A percentile compares a stretch with the other conserved stretches of the same genome.
These are phyloP conservation scores for Eustalomyia histrio DNA, from an alignment of 2,888 invertebrate genomes.

Conservation along the genomic window DNA sequence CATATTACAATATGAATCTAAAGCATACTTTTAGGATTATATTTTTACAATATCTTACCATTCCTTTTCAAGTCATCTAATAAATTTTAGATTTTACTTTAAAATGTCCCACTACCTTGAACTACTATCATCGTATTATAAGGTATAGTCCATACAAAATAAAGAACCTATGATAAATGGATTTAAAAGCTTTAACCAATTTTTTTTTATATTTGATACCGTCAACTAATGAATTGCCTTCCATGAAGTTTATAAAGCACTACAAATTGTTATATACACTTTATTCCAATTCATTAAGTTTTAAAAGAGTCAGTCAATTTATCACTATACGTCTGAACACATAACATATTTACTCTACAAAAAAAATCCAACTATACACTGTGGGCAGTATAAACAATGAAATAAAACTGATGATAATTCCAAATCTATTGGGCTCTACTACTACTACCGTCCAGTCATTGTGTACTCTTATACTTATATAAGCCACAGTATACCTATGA, in stretches of 20 bases:
- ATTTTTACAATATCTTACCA: not conserved
- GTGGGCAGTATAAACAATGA: conserved; percentile 21
- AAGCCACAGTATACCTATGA: too few relatives aligned
- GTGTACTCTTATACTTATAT: too few relatives aligned
- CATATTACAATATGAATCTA: not conserved
- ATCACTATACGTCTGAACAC: not conserved
- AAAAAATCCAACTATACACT: conserved; percentile 3
- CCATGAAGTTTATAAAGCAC: conserved; percentile 47
- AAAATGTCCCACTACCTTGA: not conserved
- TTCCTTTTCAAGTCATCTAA: not conserved
- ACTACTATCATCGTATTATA: not conserved
- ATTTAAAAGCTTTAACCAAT: conserved; percentile 6
- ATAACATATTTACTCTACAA: not conserved
- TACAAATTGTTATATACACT: conserved; percentile 16
- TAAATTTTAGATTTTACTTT: not conserved
- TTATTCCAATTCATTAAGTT: not conserved
- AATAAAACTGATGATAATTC: too few relatives aligned
- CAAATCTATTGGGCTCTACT: too few relatives aligned
- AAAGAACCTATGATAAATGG: conserved; percentile 39
- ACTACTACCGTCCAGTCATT: too few relatives aligned
- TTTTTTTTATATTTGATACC: conserved; percentile 16
- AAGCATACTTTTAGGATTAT: not conserved
- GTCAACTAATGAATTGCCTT: conserved; percentile 53
- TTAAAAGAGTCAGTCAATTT: not conserved
- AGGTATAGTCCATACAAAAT: conserved; percentile 13